Evolutionary conservation across 2,113 vertebrate species (phyloP), one percentile per base, ranked within the genome.

Genomic region (Rutilus rutilus): DNA sequence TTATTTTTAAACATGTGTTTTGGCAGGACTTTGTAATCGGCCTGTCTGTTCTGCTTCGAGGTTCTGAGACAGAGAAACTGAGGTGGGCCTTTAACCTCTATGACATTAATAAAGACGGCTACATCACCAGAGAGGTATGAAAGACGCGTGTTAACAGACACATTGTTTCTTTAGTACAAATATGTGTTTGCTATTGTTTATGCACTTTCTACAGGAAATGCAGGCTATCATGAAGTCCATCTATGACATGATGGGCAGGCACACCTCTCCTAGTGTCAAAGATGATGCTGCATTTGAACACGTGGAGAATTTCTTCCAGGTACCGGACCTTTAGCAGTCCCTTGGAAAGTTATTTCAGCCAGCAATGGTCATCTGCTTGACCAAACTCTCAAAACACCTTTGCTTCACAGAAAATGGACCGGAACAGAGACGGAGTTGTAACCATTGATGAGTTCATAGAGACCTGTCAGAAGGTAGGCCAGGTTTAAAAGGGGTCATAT

Each of bases 381-480:
- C 71, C 27, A 82, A 59, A 1, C 19, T 60, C 33, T 62, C n/a
- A 23, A n/a, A 17, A n/a, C 21, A 12, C 88, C 5, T 45, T 8
- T 80, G 36, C 84, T 84, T 90, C 81, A 33, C 64, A 92, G 91
- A 91, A 92, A 88, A 92, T 92, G 91, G 91, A 95, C 92, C 92
- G 91, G 88, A 95, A 95, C 85, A 87, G 96, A 27, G 98, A 99
- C 0, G 98, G 98, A 2, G 95, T 99, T 2, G 97, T 99, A 90
- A 99, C 97, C 33, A 96, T 99, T 0, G 97, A 99, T 7, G 98
- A 99, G 91, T 99, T 99, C 90, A 95, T 99, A 62, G 97, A 98
- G 90, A 96, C 97, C 0, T 99, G 98, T 91, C 95, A 96, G 90
- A 96, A 95, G 95, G 96, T 97, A 89, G 33, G 65, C 11, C 25